Percentiles rank a stretch among this genome's conserved stretches.
Conservation (phyloP, 2,888 invertebrate species). For the Polydrusus tereticollis region DNA sequence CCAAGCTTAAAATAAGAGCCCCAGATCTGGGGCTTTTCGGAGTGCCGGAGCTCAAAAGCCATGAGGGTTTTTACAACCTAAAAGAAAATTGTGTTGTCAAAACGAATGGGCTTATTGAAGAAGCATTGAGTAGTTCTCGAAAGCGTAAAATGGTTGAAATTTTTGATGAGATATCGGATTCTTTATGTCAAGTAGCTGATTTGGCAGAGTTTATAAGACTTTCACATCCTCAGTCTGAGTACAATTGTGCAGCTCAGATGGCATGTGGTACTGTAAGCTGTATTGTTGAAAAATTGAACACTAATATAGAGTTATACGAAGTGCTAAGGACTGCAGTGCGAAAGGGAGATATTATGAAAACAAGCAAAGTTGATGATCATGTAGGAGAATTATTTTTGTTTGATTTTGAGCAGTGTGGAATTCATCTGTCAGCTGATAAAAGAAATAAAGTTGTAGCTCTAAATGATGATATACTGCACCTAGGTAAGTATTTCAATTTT, state of each 20-base stretch:
- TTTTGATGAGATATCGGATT: conserved; percentile 96
- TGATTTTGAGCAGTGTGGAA: conserved; percentile 98
- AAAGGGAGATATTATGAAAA: conserved; percentile 76
- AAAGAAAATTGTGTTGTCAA: conserved; percentile 80
- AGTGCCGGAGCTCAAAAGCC: conserved; percentile 80
- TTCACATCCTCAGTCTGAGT: conserved; percentile 87
- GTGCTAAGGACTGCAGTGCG: conserved; percentile 80
- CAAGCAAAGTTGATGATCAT: conserved; percentile 83
- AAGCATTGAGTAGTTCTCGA: conserved; percentile 77
- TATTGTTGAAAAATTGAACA: conserved; percentile 95
- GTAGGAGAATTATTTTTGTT: conserved; percentile 91
- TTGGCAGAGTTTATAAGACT: conserved; percentile 95
- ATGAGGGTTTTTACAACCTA: conserved; percentile 84
- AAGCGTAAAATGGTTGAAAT: conserved; percentile 89
- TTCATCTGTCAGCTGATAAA: conserved; percentile 86
- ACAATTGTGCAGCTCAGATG: conserved; percentile 87
- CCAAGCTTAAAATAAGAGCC: conserved; percentile 49
- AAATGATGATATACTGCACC: conserved; percentile 83
- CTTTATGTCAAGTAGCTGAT: conserved; percentile 95
- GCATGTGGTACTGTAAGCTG: conserved; percentile 90
- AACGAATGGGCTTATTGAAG: conserved; percentile 80
- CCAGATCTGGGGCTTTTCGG: conserved; percentile 80
- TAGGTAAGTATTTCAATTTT: conserved; percentile 43
- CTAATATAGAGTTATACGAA: conserved; percentile 86
- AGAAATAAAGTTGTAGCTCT: conserved; percentile 84